A percentile compares a stretch with the other conserved stretches of the same genome.
phyloP scores from a whole-genome alignment of 2,888 invertebrate genomes.

The Ormyrus rosae region DNA sequence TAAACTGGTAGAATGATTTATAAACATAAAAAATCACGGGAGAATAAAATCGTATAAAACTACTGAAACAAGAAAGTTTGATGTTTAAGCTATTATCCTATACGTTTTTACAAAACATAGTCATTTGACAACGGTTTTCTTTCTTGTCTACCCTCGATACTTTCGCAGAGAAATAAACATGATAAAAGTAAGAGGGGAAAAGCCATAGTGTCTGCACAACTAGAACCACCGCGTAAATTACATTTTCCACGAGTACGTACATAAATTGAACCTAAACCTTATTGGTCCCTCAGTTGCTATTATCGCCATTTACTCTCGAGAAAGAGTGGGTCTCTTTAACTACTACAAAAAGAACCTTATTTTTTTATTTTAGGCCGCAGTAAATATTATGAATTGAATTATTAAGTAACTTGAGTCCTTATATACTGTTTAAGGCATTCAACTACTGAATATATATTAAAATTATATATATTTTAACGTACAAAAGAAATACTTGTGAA shows the following conservation, averaged over 20 bases:
- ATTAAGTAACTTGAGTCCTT: neutral
- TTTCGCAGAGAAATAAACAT: constrained; percentile 1
- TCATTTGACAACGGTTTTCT: neutral
- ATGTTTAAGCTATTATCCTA: no score
- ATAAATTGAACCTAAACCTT: constrained; percentile 44
- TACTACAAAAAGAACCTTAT: constrained; percentile 6
- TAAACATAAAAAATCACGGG: no score
- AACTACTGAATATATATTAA: no score
- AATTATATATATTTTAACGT: no score
- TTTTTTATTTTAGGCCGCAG: neutral
- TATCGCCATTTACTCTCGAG: constrained; percentile 1
- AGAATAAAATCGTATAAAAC: no score
- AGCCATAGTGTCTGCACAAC: constrained; percentile 19
- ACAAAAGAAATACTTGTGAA: no score
- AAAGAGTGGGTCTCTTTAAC: constrained; percentile 13
- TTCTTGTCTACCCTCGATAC: neutral
- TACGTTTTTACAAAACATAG: no score
- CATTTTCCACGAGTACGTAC: neutral
- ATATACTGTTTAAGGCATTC: no score
- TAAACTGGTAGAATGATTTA: no score
- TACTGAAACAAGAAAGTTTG: no score
- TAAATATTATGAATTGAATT: constrained; percentile 13
- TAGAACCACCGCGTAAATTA: constrained; percentile 2
- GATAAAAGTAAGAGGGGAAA: neutral
- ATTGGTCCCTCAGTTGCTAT: constrained; percentile 39